Evolutionary conservation across 2,888 invertebrate genomes (phyloP).

Genomic region (Pachydiplax longipennis): DNA sequence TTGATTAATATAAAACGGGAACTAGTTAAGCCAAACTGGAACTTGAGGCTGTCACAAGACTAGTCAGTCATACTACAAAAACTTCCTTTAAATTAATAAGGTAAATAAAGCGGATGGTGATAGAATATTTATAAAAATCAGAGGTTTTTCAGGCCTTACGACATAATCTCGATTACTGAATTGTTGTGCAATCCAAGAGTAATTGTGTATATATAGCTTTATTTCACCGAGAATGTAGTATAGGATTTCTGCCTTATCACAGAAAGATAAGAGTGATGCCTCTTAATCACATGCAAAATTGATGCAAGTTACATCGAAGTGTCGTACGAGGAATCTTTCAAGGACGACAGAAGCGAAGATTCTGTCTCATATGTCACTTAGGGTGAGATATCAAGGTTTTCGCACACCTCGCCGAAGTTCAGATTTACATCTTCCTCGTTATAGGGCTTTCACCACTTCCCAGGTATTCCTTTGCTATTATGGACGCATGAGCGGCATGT

Average conservation of each 20-base stretch:
- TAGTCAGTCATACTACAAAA: too few species aligned
- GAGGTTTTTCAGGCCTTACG: too few species aligned
- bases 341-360: neutral
- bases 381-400: neutral
- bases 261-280: neutral
- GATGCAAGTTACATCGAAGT: neutral
- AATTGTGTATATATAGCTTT: too few species aligned
- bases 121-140: too few species aligned
- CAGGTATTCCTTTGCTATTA: neutral
- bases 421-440: neutral
- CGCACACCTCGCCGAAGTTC: neutral
- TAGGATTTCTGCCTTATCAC: neutral
- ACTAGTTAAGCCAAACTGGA: too few species aligned
- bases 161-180: too few species aligned
- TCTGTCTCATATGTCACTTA: neutral
- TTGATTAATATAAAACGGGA: too few species aligned
- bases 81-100: too few species aligned
- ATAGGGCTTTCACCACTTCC: neutral
- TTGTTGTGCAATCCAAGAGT: too few species aligned
- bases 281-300: neutral
- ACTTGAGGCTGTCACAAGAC: too few species aligned
- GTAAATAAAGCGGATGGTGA: too few species aligned
- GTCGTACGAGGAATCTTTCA: neutral
- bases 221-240: neutral
- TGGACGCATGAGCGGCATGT: neutral